Evolutionary conservation across 1,140 invertebrate species (phyloP).

Genomic region (Drosophila orosa): DNA sequence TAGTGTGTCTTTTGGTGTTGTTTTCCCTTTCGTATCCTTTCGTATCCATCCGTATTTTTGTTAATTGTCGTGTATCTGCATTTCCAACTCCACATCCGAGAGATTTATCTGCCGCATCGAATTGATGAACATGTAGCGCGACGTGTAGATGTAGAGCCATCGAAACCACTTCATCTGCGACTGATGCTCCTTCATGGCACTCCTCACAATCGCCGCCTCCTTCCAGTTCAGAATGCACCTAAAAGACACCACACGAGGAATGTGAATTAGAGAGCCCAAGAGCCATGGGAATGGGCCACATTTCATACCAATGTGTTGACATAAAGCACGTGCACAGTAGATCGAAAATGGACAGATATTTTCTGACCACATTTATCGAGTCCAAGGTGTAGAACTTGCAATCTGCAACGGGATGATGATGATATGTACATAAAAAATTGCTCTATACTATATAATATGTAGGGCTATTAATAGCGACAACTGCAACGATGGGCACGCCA

Average conservation of each 20-base stretch:
- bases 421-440: conserved; percentile 55
- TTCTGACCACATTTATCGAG: conserved; percentile 93
- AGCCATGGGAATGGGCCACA: not conserved
- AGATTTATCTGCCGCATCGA: conserved; percentile 90
- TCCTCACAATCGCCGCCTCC: conserved; percentile 86
- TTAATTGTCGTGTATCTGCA: conserved; percentile 88
- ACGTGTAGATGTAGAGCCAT: conserved; percentile 94
- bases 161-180: conserved; percentile 98
- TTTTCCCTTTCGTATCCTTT: conserved; percentile 35
- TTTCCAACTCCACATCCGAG: conserved; percentile 90
- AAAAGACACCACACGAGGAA: not conserved
- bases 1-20: conserved; percentile 74
- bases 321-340: conserved; percentile 91
- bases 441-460: conserved; percentile 51
- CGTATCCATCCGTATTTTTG: too few relatives aligned
- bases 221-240: conserved; percentile 87
- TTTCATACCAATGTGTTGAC: conserved; percentile 89
- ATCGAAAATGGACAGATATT: conserved; percentile 94
- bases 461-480: conserved; percentile 63
- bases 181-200: conserved; percentile 93
- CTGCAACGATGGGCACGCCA: conserved; percentile 64
- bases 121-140: conserved; percentile 95
- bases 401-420: conserved; percentile 85
- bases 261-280: not conserved
- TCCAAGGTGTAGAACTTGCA: conserved; percentile 93